Evolutionary conservation across 2,113 vertebrate genomes (phyloP).

Genomic region (Triplophysa tibetana): DNA sequence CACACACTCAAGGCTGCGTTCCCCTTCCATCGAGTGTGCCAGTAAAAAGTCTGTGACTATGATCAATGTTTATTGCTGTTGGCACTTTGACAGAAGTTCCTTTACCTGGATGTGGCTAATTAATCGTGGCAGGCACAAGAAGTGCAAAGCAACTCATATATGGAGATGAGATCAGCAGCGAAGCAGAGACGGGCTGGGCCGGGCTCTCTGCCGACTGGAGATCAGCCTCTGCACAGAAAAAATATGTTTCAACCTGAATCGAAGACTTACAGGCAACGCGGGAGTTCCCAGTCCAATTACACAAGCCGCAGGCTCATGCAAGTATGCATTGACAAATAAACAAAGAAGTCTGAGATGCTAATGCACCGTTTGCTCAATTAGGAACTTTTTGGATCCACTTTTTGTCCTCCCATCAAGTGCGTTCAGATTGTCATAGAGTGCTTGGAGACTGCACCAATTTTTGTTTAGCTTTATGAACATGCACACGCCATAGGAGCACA

Average conservation of each 20-base stretch:
- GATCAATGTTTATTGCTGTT: slow-evolving; percentile 79
- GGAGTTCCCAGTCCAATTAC: slow-evolving; percentile 79
- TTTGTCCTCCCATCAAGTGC: neutral
- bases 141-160: slow-evolving; percentile 65
- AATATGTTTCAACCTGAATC: slow-evolving; percentile 69
- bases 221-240: slow-evolving; percentile 32
- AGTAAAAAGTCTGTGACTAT: slow-evolving; percentile 56
- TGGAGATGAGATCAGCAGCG: slow-evolving; percentile 71
- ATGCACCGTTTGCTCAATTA: slow-evolving; percentile 60
- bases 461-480: slow-evolving; percentile 8
- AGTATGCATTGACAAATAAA: slow-evolving; percentile 71
- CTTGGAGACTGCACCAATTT: slow-evolving; percentile 9
- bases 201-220: slow-evolving; percentile 18
- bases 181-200: slow-evolving; percentile 43
- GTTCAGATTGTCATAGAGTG: neutral
- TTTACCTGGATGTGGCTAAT: slow-evolving; percentile 80
- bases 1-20: slow-evolving; percentile 9
- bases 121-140: slow-evolving; percentile 73
- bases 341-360: slow-evolving; percentile 70
- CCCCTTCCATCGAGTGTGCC: slow-evolving; percentile 33
- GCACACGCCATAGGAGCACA: neutral
- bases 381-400: slow-evolving; percentile 55
- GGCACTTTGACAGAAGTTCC: slow-evolving; percentile 80
- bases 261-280: slow-evolving; percentile 76
- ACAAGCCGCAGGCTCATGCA: slow-evolving; percentile 68